These are phyloP conservation scores for Thymelicus sylvestris DNA, from an alignment of 2,888 invertebrate species.

Conservation along the genomic window DNA sequence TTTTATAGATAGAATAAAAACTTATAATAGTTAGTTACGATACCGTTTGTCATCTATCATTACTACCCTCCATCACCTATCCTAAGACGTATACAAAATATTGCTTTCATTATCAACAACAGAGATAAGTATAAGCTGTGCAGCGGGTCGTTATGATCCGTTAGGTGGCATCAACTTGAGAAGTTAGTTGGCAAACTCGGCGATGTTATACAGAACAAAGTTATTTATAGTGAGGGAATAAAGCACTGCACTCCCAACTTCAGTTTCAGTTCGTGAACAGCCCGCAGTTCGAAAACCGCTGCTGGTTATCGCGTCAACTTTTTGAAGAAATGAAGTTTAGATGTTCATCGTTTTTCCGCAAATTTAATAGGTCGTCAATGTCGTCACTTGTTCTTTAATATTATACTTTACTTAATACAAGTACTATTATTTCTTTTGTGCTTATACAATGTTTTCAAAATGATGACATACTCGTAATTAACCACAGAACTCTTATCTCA, in stretches of 20 bases:
- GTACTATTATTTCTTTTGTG: too few relatives aligned
- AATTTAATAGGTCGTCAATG: slow-evolving; percentile 13
- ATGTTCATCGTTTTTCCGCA: slow-evolving; percentile 36
- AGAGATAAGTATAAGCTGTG: slow-evolving; percentile 22
- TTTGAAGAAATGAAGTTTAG: slow-evolving; percentile 54
- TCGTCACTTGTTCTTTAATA: background rate
- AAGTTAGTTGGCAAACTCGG: slow-evolving; percentile 34
- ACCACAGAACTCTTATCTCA: too few relatives aligned
- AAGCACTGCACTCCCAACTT: slow-evolving; percentile 67
- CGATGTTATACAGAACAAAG: slow-evolving; percentile 61
- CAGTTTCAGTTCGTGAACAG: slow-evolving; percentile 54
- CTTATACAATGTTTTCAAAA: too few relatives aligned
- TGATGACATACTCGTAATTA: too few relatives aligned
- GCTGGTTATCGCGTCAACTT: slow-evolving; percentile 71
- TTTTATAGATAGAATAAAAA: too few relatives aligned
- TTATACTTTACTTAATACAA: too few relatives aligned
- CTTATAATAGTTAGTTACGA: too few relatives aligned
- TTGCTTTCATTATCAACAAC: slow-evolving; percentile 1
- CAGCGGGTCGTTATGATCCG: slow-evolving; percentile 31
- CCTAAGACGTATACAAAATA: background rate
- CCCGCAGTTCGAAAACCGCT: slow-evolving; percentile 67
- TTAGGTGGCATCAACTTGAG: slow-evolving; percentile 33
- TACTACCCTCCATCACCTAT: background rate
- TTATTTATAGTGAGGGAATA: slow-evolving; percentile 68
- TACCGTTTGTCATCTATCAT: too few relatives aligned